These are phyloP conservation scores for Brachirus orientalis DNA, from an alignment of 2,113 vertebrate genomes.

Conservation along the genomic window DNA sequence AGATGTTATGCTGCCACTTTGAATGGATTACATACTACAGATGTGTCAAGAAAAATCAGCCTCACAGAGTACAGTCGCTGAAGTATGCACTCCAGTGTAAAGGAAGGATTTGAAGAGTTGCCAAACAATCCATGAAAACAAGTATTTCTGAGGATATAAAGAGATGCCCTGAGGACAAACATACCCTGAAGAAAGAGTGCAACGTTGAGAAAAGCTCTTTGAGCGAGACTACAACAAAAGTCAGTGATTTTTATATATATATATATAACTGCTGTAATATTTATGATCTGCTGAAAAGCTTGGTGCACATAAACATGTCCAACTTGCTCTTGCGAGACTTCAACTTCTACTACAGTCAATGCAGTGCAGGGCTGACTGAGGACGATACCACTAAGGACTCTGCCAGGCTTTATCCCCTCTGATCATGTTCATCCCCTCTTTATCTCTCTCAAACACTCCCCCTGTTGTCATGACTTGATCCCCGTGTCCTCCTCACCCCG, in stretches of 20 bases:
- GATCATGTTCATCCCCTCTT: slow-evolving; percentile 63
- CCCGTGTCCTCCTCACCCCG: slow-evolving; percentile 27
- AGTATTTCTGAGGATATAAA: slow-evolving; percentile 24
- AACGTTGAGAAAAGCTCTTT: slow-evolving; percentile 31
- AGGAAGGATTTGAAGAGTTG: neutral
- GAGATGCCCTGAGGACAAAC: slow-evolving; percentile 39
- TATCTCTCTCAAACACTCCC: slow-evolving; percentile 59
- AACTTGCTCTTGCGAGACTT: slow-evolving; percentile 8
- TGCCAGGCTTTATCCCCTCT: slow-evolving; percentile 45
- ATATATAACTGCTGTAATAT: slow-evolving; percentile 35
- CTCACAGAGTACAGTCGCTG: neutral
- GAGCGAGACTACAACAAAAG: slow-evolving; percentile 20
- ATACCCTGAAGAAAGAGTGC: slow-evolving; percentile 33
- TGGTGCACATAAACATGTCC: slow-evolving; percentile 1
- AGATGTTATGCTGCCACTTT: neutral
- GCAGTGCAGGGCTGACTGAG: slow-evolving; percentile 15
- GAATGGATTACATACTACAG: slow-evolving; percentile 5
- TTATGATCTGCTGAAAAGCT: slow-evolving; percentile 12
- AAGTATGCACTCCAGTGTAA: neutral
- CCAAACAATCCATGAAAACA: slow-evolving; percentile 28
- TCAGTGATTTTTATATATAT: slow-evolving; percentile 18
- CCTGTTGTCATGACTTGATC: slow-evolving; percentile 44
- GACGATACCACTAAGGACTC: slow-evolving; percentile 43
- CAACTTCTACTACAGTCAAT: slow-evolving; percentile 7
- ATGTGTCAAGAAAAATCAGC: neutral